Percentiles rank a stretch among this genome's conserved stretches.
These are phyloP conservation scores for Psittacula cyanocephala DNA, from an alignment of 2,113 vertebrate species.

Conservation along the genomic window DNA sequence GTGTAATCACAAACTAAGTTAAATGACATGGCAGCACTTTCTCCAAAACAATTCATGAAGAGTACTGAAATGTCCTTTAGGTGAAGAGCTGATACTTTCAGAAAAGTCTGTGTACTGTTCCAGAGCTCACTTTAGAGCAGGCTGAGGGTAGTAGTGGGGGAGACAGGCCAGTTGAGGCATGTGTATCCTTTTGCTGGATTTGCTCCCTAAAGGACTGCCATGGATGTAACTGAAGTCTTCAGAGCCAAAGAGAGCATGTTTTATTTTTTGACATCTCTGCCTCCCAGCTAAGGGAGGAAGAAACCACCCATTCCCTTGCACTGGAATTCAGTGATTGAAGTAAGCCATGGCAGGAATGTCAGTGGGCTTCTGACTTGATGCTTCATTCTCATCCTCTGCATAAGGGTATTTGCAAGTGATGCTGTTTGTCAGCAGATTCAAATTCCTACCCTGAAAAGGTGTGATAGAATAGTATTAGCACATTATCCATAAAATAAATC, in stretches of 20 bases:
- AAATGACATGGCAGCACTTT: not conserved
- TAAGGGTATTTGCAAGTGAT: too few relatives aligned
- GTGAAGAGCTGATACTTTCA: not conserved
- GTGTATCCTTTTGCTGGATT: not conserved
- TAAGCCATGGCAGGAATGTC: not conserved
- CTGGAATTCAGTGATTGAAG: not conserved
- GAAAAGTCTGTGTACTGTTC: not conserved
- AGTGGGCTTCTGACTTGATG: not conserved
- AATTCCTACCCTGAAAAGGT: not conserved
- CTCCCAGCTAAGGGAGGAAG: not conserved
- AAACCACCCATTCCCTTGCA: not conserved
- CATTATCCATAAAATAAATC: not conserved
- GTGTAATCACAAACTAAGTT: not conserved
- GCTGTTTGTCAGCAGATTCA: not conserved
- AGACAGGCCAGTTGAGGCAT: not conserved
- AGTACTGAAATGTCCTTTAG: not conserved
- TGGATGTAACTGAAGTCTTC: not conserved
- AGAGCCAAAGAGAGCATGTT: not conserved
- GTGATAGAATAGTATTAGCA: not conserved
- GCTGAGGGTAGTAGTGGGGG: not conserved
- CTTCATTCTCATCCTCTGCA: accelerated
- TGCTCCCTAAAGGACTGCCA: not conserved
- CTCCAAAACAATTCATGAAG: not conserved
- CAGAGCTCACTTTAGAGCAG: not conserved
- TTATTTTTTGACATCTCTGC: not conserved